These are phyloP conservation scores for Siniperca obscura DNA, from an alignment of 2,797 vertebrate genomes.

Conservation along the genomic window DNA sequence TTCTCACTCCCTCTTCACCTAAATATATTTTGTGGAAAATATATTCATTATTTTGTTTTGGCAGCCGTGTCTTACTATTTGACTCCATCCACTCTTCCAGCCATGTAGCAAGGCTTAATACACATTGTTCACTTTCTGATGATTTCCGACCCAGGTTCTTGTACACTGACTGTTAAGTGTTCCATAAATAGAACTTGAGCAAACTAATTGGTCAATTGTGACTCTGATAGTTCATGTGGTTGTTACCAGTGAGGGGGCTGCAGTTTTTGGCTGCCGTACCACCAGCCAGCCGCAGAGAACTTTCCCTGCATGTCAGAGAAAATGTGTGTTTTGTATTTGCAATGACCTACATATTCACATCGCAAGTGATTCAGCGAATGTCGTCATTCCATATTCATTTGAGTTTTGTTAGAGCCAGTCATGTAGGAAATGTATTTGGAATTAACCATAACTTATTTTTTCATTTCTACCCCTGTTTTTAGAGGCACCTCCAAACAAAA, in stretches of 20 bases:
- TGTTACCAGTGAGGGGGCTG: constrained; percentile 59
- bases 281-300: constrained; percentile 43
- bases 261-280: constrained; percentile 49
- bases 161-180: constrained; percentile 40
- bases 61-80: not conserved
- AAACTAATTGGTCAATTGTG: constrained; percentile 60
- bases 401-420: not conserved
- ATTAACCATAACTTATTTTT: not conserved
- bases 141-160: constrained; percentile 44
- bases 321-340: constrained; percentile 60
- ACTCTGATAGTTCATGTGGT: constrained; percentile 59
- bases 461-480: not conserved
- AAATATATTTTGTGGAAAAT: constrained; percentile 37
- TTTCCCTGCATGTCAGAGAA: constrained; percentile 55
- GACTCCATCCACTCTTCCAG: not conserved
- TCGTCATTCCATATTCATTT: constrained; percentile 28
- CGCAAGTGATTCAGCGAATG: not conserved
- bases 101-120: not conserved
- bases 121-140: constrained; percentile 38
- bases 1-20: constrained; percentile 20
- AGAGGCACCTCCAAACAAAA: not conserved
- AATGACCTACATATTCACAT: constrained; percentile 54
- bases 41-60: constrained; percentile 16
- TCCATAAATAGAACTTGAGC: constrained; percentile 70
- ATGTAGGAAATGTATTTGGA: constrained; percentile 10